phyloP scores from a whole-genome alignment of 2,113 vertebrate genomes.

The Nibea coibor region DNA sequence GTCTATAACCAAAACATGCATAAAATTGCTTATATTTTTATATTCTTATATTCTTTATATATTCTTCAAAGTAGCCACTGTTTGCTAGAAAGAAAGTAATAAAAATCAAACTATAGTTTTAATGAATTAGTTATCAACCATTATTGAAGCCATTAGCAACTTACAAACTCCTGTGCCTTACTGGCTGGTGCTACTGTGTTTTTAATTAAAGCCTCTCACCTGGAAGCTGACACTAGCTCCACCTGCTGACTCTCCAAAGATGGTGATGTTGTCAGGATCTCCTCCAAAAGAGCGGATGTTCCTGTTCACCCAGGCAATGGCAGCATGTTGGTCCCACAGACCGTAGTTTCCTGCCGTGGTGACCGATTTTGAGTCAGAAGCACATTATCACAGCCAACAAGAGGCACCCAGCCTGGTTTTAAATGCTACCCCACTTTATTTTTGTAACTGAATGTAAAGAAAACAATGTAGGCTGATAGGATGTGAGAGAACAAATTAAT shows the following conservation, averaged over 20 bases:
- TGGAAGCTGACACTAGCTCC: constrained; percentile 71
- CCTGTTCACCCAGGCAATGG: constrained; percentile 95
- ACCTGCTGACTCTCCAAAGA: constrained; percentile 97
- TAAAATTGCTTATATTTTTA: too few species aligned
- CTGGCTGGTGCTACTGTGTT: background rate
- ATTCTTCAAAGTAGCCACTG: too few species aligned
- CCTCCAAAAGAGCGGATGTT: constrained; percentile 94
- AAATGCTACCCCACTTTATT: too few species aligned
- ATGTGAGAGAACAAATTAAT: background rate
- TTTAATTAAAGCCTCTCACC: background rate
- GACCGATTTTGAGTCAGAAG: background rate
- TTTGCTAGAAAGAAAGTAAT: too few species aligned
- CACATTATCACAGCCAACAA: background rate
- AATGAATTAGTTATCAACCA: background rate
- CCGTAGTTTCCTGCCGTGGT: constrained; percentile 89
- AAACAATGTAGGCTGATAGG: background rate
- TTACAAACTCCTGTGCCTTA: background rate
- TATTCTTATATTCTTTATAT: too few species aligned
- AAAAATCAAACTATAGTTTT: background rate
- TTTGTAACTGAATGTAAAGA: background rate
- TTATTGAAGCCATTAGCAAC: background rate
- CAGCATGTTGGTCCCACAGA: constrained; percentile 95
- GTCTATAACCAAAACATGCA: background rate
- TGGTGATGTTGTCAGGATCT: constrained; percentile 90
- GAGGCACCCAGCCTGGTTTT: background rate